Conservation (phyloP, 2,888 invertebrate species). For the Drosophila sordidula region DNA sequence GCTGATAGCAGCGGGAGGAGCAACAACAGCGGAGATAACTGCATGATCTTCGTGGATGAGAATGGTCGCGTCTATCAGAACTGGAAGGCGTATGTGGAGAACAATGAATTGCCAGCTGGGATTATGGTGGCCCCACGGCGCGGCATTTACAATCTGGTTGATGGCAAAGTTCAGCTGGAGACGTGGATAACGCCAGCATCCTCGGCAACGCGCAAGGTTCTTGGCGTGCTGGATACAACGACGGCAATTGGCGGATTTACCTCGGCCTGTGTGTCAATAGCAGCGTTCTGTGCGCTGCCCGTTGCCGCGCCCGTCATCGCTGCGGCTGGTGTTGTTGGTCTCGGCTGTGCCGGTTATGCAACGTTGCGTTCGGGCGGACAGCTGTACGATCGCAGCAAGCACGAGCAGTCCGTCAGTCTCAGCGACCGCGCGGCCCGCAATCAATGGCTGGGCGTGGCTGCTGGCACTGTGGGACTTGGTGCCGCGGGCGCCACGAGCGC, state of each 20-base stretch:
- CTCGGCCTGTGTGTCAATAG: slow-evolving; percentile 65
- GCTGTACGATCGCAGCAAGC: slow-evolving; percentile 73
- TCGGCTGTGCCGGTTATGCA: slow-evolving; percentile 71
- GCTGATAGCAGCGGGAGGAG: slow-evolving; percentile 15
- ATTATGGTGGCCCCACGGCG: slow-evolving; percentile 85
- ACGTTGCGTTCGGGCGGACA: slow-evolving; percentile 67
- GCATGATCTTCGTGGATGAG: slow-evolving; percentile 84
- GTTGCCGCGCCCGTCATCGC: slow-evolving; percentile 72
- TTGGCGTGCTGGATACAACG: slow-evolving; percentile 58
- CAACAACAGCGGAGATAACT: slow-evolving; percentile 73
- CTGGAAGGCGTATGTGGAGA: slow-evolving; percentile 84
- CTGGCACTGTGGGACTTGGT: slow-evolving; percentile 71
- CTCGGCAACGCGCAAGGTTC: slow-evolving; percentile 21
- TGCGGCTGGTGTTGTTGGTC: slow-evolving; percentile 56
- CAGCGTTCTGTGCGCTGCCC: slow-evolving; percentile 54
- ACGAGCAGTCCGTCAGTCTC: slow-evolving; percentile 80
- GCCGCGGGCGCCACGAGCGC: slow-evolving; percentile 77
- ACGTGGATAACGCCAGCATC: slow-evolving; percentile 73
- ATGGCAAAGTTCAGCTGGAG: slow-evolving; percentile 63
- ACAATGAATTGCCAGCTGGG: slow-evolving; percentile 85
- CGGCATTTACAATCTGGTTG: slow-evolving; percentile 82
- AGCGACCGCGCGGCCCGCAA: slow-evolving; percentile 73
- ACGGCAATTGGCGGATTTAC: slow-evolving; percentile 65
- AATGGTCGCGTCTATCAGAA: slow-evolving; percentile 85
- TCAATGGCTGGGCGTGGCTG: slow-evolving; percentile 75